phyloP scores from a whole-genome alignment of 2,797 vertebrate genomes.

The Manis pentadactyla region DNA sequence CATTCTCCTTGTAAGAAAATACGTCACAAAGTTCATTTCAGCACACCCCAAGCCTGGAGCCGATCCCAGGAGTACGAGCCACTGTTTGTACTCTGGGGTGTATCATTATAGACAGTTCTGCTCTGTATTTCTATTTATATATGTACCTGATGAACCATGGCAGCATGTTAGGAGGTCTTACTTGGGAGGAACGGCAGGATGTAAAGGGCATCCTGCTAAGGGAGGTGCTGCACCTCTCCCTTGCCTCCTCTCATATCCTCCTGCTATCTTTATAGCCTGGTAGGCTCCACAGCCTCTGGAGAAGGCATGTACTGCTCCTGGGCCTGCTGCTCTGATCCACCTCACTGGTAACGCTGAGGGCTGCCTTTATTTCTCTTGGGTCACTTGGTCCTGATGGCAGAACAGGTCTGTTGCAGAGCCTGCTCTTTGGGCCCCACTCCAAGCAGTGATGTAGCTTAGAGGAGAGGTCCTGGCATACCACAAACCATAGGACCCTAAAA shows the following conservation, averaged over 20 bases:
- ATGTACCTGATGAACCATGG: neutral
- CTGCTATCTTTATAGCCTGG: no score
- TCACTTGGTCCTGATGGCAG: neutral
- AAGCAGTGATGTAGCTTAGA: neutral
- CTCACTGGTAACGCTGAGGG: rapidly evolving
- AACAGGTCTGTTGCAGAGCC: neutral
- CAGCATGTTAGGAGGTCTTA: neutral
- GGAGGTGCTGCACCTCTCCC: neutral
- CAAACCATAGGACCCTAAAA: neutral
- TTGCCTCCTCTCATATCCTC: neutral
- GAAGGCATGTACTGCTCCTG: no score
- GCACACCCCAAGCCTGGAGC: neutral
- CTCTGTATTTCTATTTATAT: neutral
- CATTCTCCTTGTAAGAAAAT: neutral
- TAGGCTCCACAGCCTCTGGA: neutral
- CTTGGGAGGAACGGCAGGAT: no score
- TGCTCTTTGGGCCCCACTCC: neutral
- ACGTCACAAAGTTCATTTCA: neutral
- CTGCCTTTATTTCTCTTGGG: no score
- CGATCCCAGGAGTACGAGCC: no score
- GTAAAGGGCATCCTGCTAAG: neutral
- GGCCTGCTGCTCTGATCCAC: neutral
- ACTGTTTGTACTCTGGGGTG: neutral
- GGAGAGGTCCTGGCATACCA: neutral
- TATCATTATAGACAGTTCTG: neutral